Conservation (phyloP, 2,888 invertebrate species). For the Dorcus hopei region DNA sequence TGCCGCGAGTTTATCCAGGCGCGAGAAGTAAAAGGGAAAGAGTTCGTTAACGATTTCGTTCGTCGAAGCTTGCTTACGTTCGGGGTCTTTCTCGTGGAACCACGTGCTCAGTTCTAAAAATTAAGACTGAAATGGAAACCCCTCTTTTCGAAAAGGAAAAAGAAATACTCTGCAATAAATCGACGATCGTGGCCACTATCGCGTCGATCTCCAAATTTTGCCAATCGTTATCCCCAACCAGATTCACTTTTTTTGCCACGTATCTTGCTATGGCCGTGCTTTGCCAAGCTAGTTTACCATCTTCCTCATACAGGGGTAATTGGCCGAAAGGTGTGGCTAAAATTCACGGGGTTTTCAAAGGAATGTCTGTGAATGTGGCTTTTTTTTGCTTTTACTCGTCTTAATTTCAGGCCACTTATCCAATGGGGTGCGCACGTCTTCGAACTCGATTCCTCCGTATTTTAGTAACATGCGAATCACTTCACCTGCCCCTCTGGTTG, state of each 20-base stretch:
- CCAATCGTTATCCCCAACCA: constrained; percentile 57
- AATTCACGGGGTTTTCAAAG: constrained; percentile 10
- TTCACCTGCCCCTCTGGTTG: too few relatives aligned
- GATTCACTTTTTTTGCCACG: constrained; percentile 58
- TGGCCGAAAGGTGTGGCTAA: constrained; percentile 62
- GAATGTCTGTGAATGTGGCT: too few relatives aligned
- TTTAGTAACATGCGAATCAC: too few relatives aligned
- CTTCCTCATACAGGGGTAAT: constrained; percentile 60
- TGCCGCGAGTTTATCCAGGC: constrained; percentile 56
- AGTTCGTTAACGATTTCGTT: constrained; percentile 50
- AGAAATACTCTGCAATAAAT: constrained; percentile 57
- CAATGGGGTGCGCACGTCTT: too few relatives aligned
- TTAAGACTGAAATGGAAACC: too few relatives aligned
- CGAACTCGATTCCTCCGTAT: too few relatives aligned
- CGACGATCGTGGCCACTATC: constrained; percentile 58
- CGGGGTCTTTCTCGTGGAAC: constrained; percentile 55
- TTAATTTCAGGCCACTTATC: too few relatives aligned
- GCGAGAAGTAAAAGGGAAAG: constrained; percentile 57
- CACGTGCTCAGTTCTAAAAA: constrained; percentile 52
- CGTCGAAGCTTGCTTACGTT: constrained; percentile 51
- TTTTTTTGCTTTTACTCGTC: too few relatives aligned
- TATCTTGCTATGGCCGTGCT: constrained; percentile 60
- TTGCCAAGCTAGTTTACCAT: constrained; percentile 61
- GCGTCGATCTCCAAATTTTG: constrained; percentile 63
- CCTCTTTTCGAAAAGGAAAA: too few relatives aligned